phyloP scores from a whole-genome alignment of 2,888 invertebrate species.

The Ephialtes manifestator region DNA sequence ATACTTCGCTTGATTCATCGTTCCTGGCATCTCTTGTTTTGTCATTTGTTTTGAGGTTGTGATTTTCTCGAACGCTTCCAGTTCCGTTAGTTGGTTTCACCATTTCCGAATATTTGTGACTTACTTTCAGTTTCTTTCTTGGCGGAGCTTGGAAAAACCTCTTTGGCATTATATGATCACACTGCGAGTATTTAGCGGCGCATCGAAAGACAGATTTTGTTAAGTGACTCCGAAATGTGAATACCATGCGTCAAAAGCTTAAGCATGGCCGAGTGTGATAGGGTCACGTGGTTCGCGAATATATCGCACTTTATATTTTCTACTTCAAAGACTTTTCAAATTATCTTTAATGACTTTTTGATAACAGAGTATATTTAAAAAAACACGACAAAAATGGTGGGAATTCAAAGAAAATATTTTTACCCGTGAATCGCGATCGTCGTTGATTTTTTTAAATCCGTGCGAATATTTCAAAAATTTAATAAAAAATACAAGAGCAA shows the following conservation, averaged over 20 bases:
- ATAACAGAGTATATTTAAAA: not conserved
- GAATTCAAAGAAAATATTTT: not conserved
- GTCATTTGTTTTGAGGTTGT: constrained; percentile 45
- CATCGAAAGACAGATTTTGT: constrained; percentile 59
- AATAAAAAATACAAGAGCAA: too few relatives aligned
- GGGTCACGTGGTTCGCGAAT: not conserved
- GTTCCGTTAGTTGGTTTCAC: constrained; percentile 56
- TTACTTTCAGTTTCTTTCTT: constrained; percentile 72
- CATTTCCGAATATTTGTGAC: constrained; percentile 67
- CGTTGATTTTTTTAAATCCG: not conserved
- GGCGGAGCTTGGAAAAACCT: constrained; percentile 69
- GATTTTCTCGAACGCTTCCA: constrained; percentile 45
- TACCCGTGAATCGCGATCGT: not conserved
- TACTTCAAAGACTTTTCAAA: not conserved
- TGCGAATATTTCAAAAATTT: not conserved
- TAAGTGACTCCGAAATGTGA: constrained; percentile 25
- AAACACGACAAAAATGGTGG: not conserved
- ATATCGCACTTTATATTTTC: not conserved
- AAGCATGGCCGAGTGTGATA: not conserved
- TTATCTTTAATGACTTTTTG: not conserved
- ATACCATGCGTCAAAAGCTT: constrained; percentile 45
- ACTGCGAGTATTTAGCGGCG: constrained; percentile 58
- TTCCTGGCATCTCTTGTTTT: constrained; percentile 46
- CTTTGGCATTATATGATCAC: constrained; percentile 75
- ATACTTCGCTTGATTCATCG: not conserved